Evolutionary conservation across 2,797 vertebrate species (phyloP).

Genomic region (Pantherophis alleghaniensis): DNA sequence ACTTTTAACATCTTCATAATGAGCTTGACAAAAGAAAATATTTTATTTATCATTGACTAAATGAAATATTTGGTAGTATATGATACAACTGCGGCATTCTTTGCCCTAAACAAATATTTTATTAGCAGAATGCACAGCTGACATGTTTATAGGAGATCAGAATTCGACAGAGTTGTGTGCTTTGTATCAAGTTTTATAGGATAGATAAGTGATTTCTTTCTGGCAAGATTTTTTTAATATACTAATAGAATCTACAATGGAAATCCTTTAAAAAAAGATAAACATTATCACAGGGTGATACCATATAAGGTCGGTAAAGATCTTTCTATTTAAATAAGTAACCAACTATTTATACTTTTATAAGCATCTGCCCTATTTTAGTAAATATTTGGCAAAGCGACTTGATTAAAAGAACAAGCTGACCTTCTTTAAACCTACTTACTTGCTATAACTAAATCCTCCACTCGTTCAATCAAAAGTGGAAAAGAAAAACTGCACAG

Average conservation of each 20-base stretch:
- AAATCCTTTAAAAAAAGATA: constrained; percentile 66
- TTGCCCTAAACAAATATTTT: constrained; percentile 41
- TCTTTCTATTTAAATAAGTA: constrained; percentile 79
- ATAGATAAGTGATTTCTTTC: constrained; percentile 55
- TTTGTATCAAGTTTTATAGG: constrained; percentile 56
- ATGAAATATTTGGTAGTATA: constrained; percentile 34
- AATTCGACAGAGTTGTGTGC: constrained; percentile 45
- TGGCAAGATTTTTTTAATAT: constrained; percentile 38
- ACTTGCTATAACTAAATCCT: constrained; percentile 66
- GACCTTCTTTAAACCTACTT: constrained; percentile 67
- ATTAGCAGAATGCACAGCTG: constrained; percentile 13
- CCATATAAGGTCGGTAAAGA: constrained; percentile 75
- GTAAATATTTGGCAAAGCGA: constrained; percentile 77
- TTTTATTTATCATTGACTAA: constrained; percentile 9
- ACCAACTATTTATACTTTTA: constrained; percentile 81
- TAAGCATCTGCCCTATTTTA: constrained; percentile 78
- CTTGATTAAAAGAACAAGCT: constrained; percentile 76
- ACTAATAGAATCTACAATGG: constrained; percentile 68
- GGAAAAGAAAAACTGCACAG: constrained; percentile 20
- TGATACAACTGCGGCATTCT: constrained; percentile 19
- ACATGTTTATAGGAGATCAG: constrained; percentile 35
- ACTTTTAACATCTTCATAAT: background rate
- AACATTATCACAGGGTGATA: constrained; percentile 72
- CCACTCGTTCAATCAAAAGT: constrained; percentile 64
- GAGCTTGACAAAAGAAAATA: background rate